Evolutionary conservation across 2,113 vertebrate species (phyloP).

Genomic region (Marcusenius ussheri): DNA sequence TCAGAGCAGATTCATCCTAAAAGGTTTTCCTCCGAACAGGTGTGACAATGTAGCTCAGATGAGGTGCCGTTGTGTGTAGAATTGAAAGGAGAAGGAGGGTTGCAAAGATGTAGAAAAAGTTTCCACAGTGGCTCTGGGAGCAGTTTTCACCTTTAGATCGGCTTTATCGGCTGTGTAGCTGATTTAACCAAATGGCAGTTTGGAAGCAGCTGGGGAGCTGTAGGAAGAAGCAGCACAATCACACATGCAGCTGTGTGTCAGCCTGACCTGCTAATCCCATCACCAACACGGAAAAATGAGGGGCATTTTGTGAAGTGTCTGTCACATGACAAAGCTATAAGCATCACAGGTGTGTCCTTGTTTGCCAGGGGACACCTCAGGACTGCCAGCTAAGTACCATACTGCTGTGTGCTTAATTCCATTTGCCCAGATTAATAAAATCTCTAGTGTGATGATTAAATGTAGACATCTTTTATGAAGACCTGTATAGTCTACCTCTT

Average conservation of each 20-base stretch:
- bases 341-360: not conserved
- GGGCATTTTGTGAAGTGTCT: not conserved
- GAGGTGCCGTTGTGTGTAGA: not conserved
- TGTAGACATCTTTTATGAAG: not conserved
- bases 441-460: not conserved
- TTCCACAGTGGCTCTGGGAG: not conserved
- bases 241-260: not conserved
- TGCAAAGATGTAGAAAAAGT: not conserved
- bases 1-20: not conserved
- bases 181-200: not conserved
- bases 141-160: not conserved
- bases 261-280: not conserved
- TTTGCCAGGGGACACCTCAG: not conserved
- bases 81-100: not conserved
- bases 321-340: not conserved
- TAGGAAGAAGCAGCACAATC: not conserved
- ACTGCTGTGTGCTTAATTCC: not conserved
- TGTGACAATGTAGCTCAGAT: not conserved
- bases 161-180: not conserved
- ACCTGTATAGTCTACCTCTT: not conserved
- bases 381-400: not conserved
- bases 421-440: not conserved
- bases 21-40: not conserved
- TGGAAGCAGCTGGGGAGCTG: not conserved
- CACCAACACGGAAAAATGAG: not conserved